Evolutionary conservation across 2,888 invertebrate genomes (phyloP).

Genomic region (Orthosia gothica): DNA sequence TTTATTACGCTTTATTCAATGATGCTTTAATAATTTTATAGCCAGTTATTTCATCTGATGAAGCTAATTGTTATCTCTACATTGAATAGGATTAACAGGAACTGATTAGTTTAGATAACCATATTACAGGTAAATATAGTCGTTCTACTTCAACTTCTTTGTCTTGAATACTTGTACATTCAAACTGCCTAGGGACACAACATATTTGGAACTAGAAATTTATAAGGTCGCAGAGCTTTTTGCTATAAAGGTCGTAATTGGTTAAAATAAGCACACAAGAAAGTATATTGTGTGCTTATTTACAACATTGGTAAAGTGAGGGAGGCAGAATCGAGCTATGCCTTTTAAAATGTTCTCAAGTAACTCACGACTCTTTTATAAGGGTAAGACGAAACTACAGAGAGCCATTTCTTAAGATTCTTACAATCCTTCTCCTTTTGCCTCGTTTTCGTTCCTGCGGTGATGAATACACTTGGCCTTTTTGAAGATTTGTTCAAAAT

Average conservation of each 20-base stretch:
- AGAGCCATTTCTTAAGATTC: too few species aligned
- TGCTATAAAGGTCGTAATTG: background rate
- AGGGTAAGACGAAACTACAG: too few species aligned
- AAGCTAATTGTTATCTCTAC: background rate
- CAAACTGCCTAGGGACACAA: conserved; percentile 8
- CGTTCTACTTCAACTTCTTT: background rate
- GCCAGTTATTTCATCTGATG: background rate
- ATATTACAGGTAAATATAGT: background rate
- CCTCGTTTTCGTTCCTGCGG: too few species aligned
- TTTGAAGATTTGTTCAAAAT: too few species aligned
- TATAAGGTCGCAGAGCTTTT: background rate
- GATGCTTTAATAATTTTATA: background rate
- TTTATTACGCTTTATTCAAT: conserved; percentile 13
- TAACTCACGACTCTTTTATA: too few species aligned
- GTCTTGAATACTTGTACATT: background rate
- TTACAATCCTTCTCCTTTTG: too few species aligned
- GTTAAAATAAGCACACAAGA: background rate
- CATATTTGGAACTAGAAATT: background rate
- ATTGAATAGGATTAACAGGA: background rate
- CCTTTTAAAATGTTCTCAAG: background rate
- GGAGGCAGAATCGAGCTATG: background rate
- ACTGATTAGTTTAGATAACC: background rate
- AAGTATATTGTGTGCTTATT: too few species aligned
- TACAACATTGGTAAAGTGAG: background rate
- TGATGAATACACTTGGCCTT: too few species aligned